Conservation (phyloP, 2,797 vertebrate species). For the Halcyon leucocephala region DNA sequence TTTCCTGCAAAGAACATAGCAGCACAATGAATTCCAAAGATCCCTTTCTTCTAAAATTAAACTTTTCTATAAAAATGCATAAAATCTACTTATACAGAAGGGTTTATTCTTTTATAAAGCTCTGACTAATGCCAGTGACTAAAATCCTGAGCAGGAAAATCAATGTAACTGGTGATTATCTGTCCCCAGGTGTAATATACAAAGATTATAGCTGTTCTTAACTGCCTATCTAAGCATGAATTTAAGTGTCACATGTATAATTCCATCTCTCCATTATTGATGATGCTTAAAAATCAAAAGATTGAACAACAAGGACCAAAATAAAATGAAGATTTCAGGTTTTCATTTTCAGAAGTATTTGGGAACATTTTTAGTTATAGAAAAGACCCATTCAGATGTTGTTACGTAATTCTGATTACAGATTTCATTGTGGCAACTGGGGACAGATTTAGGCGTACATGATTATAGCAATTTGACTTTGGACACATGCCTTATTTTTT, state of each 20-base stretch:
- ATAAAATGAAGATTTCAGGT: not conserved
- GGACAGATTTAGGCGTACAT: not conserved
- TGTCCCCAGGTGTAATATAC: constrained; percentile 5
- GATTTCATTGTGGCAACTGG: constrained; percentile 1
- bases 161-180: constrained; percentile 14
- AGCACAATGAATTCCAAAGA: not conserved
- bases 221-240: not conserved
- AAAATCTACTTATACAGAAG: constrained; percentile 5
- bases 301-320: not conserved
- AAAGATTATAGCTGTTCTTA: constrained; percentile 16
- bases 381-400: not conserved
- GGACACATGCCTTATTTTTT: not conserved
- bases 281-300: not conserved
- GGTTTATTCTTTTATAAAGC: constrained; percentile 5
- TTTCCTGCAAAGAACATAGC: not conserved
- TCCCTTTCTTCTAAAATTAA: not conserved
- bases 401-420: constrained; percentile 10
- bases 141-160: not conserved
- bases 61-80: not conserved
- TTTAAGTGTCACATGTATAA: not conserved
- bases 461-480: constrained; percentile 8
- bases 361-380: not conserved
- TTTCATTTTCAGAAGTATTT: constrained; percentile 15
- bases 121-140: constrained; percentile 29
- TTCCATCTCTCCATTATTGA: not conserved